Percentiles rank a stretch among this genome's conserved stretches.
phyloP scores from a whole-genome alignment of 2,888 invertebrate genomes.

The Subacronicta megacephala region DNA sequence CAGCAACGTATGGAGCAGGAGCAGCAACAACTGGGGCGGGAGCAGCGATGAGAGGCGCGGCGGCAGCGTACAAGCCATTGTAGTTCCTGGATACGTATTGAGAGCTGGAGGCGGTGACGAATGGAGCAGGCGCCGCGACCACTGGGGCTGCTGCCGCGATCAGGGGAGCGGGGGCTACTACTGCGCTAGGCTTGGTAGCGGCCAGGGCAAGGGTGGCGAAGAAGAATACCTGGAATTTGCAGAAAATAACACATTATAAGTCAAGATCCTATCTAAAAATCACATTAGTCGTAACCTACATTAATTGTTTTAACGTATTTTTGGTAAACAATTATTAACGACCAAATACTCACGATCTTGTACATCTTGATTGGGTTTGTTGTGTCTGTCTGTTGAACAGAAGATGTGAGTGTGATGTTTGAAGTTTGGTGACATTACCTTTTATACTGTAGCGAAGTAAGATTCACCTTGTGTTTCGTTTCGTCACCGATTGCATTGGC shows the following conservation, averaged over 20 bases:
- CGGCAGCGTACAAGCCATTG: constrained; percentile 85
- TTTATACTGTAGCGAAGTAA: constrained; percentile 80
- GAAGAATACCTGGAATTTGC: constrained; percentile 74
- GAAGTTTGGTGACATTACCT: constrained; percentile 78
- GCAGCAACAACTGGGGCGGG: constrained; percentile 78
- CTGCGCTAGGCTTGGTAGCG: constrained; percentile 71
- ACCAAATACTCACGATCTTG: constrained; percentile 74
- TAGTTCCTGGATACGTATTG: constrained; percentile 91
- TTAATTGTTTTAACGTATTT: not conserved
- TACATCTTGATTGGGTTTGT: constrained; percentile 75
- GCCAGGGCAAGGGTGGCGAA: constrained; percentile 78
- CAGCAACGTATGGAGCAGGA: constrained; percentile 66
- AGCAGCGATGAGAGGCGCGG: constrained; percentile 84
- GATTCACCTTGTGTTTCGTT: constrained; percentile 86
- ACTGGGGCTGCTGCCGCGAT: constrained; percentile 79
- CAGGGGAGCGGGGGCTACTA: constrained; percentile 68
- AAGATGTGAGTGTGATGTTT: constrained; percentile 79
- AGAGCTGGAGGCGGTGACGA: constrained; percentile 91
- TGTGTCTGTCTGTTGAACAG: constrained; percentile 71
- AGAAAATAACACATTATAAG: no score
- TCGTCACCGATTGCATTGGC: constrained; percentile 78
- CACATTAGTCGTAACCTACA: no score
- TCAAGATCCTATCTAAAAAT: no score
- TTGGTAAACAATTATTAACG: not conserved
- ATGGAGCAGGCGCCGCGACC: constrained; percentile 83